Evolutionary conservation across 2,888 invertebrate species (phyloP).

Genomic region (Myathropa florea): DNA sequence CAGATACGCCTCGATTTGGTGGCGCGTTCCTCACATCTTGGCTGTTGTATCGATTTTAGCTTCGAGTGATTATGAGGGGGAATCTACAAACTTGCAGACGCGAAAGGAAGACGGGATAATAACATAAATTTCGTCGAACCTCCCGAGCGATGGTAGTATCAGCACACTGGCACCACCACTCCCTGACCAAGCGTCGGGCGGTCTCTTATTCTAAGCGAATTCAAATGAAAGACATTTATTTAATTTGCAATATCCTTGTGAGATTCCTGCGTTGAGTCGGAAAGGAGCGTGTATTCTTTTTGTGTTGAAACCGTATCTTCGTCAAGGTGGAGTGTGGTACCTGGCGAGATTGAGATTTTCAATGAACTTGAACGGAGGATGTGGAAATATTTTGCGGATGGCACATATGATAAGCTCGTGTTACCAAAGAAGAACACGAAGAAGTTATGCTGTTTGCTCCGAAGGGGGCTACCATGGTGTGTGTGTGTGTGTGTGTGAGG

Average conservation of each 20-base stretch:
- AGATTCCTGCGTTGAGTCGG: neutral
- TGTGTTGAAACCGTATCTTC: constrained; percentile 44
- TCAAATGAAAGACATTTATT: constrained; percentile 65
- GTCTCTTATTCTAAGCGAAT: constrained; percentile 46
- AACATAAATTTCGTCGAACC: constrained; percentile 52
- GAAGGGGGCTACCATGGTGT: constrained; percentile 36
- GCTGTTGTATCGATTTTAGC: constrained; percentile 57
- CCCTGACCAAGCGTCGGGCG: constrained; percentile 13
- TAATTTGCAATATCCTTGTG: constrained; percentile 38
- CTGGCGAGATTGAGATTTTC: constrained; percentile 53
- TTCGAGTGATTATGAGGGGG: constrained; percentile 59
- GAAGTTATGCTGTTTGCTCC: neutral
- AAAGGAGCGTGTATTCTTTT: constrained; percentile 12
- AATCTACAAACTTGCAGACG: constrained; percentile 36
- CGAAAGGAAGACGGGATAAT: constrained; percentile 15
- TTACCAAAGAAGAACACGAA: constrained; percentile 13
- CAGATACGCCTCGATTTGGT: constrained; percentile 59
- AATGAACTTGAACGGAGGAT: constrained; percentile 31
- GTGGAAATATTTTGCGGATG: constrained; percentile 59
- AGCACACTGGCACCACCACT: constrained; percentile 32
- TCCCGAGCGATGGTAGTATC: constrained; percentile 36
- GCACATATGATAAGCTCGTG: constrained; percentile 61
- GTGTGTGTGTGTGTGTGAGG: neutral
- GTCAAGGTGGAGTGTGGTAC: constrained; percentile 36
- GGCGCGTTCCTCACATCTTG: constrained; percentile 28